Conservation (phyloP, 23 tunicate species). For the Oikopleura albicans region DNA sequence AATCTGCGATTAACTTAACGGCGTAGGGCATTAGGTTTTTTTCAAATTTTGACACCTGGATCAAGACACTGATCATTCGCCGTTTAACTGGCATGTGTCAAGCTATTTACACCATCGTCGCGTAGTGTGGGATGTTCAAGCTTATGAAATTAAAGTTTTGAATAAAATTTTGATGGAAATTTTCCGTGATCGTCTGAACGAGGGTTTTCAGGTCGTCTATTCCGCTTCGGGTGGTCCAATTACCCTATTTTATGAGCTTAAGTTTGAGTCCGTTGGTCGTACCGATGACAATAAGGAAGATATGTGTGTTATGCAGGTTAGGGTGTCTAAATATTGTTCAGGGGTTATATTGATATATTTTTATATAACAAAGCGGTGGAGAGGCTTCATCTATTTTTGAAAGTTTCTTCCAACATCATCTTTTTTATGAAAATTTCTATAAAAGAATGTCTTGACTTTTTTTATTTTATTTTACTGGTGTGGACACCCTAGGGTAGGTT, state of each 20-base stretch:
- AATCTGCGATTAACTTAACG: no score
- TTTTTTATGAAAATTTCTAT: no score
- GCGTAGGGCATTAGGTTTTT: no score
- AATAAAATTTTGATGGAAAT: conserved; percentile 4
- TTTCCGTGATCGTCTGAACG: not conserved
- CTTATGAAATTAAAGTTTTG: not conserved
- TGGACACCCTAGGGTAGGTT: no score
- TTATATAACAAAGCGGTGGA: no score
- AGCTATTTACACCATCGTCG: not conserved
- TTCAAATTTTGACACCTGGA: no score
- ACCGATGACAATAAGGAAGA: not conserved
- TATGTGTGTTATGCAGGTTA: not conserved
- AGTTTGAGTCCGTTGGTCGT: not conserved
- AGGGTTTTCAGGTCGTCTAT: not conserved
- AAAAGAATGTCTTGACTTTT: no score
- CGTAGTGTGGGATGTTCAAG: not conserved
- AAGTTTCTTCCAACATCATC: no score
- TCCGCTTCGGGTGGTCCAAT: not conserved
- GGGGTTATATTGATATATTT: no score
- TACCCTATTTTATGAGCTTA: not conserved
- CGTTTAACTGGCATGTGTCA: not conserved
- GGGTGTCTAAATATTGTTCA: no score
- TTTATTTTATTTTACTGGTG: no score
- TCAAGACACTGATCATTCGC: not conserved
- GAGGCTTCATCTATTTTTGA: no score